These are phyloP conservation scores for Xiphydria camelus DNA, from an alignment of 2,888 invertebrate genomes.

Conservation along the genomic window DNA sequence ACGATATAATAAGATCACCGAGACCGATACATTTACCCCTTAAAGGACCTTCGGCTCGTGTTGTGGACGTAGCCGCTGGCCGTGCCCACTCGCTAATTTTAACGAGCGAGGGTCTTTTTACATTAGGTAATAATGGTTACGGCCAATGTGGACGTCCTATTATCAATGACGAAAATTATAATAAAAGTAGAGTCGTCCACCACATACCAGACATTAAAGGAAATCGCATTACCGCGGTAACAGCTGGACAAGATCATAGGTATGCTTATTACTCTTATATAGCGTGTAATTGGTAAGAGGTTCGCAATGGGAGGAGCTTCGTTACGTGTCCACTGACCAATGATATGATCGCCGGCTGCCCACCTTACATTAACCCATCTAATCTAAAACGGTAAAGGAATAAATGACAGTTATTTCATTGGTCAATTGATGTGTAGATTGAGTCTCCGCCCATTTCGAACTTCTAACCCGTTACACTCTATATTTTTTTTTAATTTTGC, in stretches of 20 bases:
- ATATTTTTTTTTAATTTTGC: too few relatives aligned
- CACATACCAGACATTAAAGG: slow-evolving; percentile 68
- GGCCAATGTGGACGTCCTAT: slow-evolving; percentile 91
- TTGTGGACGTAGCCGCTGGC: slow-evolving; percentile 74
- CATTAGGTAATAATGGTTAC: slow-evolving; percentile 88
- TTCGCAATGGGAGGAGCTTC: too few relatives aligned
- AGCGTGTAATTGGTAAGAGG: not conserved
- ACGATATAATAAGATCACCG: slow-evolving; percentile 72
- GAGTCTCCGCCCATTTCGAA: too few relatives aligned
- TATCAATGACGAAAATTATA: slow-evolving; percentile 75
- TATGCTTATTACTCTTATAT: slow-evolving; percentile 43
- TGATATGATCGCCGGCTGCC: too few relatives aligned
- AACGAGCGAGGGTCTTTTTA: slow-evolving; percentile 79
- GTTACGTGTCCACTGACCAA: too few relatives aligned
- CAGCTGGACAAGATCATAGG: slow-evolving; percentile 93
- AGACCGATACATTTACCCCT: slow-evolving; percentile 73
- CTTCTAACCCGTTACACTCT: too few relatives aligned
- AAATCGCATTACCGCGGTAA: slow-evolving; percentile 67
- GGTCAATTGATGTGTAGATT: too few relatives aligned
- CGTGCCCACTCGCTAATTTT: slow-evolving; percentile 83
- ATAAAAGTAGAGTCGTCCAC: slow-evolving; percentile 68
- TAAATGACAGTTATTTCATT: too few relatives aligned
- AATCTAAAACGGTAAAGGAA: too few relatives aligned
- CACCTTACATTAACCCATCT: too few relatives aligned
- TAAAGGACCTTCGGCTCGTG: slow-evolving; percentile 61